These are phyloP conservation scores for Drosophila subsilvestris DNA, from an alignment of 2,888 invertebrate genomes.

Conservation along the genomic window DNA sequence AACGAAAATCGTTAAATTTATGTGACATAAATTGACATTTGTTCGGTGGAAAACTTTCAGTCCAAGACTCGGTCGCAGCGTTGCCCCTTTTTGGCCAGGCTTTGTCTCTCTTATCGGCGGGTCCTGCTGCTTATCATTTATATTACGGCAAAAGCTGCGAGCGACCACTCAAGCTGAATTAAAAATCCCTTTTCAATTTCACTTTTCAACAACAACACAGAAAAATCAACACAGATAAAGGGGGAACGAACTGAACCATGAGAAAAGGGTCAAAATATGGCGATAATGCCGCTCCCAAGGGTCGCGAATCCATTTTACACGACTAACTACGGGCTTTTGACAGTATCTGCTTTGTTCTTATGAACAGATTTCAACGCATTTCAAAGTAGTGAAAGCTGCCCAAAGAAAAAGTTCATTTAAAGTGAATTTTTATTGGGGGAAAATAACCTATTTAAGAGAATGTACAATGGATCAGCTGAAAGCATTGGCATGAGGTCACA, in stretches of 20 bases:
- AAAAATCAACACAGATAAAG: background rate
- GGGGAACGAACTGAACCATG: background rate
- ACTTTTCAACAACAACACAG: constrained; percentile 23
- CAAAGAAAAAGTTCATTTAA: too few species aligned
- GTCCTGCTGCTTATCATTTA: constrained; percentile 11
- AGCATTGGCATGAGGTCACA: too few species aligned
- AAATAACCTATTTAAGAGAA: too few species aligned
- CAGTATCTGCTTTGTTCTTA: background rate
- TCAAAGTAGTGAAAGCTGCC: too few species aligned
- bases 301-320: background rate
- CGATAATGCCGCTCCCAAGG: background rate
- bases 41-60: background rate
- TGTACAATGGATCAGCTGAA: too few species aligned
- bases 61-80: background rate
- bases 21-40: constrained; percentile 4
- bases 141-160: constrained; percentile 1
- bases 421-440: too few species aligned
- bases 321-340: background rate
- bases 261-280: constrained; percentile 10
- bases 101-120: constrained; percentile 10
- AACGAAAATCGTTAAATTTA: constrained; percentile 3
- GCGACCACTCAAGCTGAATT: constrained; percentile 11
- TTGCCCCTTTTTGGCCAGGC: constrained; percentile 9
- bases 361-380: too few species aligned
- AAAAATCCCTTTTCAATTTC: constrained; percentile 29